Conservation (phyloP, 1,140 invertebrate species). For the Pogonus chalceus region DNA sequence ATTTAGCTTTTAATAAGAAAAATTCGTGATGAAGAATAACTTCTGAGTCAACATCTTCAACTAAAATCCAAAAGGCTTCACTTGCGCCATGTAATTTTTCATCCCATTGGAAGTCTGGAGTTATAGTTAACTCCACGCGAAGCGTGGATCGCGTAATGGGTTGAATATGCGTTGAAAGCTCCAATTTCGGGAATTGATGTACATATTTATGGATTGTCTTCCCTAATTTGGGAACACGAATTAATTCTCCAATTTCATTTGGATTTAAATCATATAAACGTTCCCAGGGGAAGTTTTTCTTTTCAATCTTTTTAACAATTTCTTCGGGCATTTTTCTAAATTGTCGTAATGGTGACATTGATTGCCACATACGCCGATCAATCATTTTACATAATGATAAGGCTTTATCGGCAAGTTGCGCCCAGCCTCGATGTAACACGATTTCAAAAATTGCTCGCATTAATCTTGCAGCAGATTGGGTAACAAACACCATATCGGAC, state of each 20-base stretch:
- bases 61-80: conserved; percentile 98
- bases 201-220: conserved; percentile 97
- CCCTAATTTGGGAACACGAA: conserved; percentile 91
- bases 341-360: conserved; percentile 95
- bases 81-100: conserved; percentile 92
- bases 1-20: conserved; percentile 93
- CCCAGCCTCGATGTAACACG: conserved; percentile 83
- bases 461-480: conserved; percentile 90
- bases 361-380: conserved; percentile 98
- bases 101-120: conserved; percentile 99
- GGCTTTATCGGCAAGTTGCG: conserved; percentile 92
- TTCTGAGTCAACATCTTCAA: conserved; percentile 97
- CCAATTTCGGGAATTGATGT: conserved; percentile 93
- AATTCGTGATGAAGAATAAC: conserved; percentile 95
- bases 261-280: conserved; percentile 92
- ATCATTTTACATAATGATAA: conserved; percentile 98
- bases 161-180: conserved; percentile 91
- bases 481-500: conserved; percentile 99
- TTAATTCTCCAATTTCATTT: conserved; percentile 94
- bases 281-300: conserved; percentile 93
- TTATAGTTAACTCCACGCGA: conserved; percentile 94
- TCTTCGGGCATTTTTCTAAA: conserved; percentile 98
- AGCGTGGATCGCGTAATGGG: conserved; percentile 94
- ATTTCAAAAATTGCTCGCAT: conserved; percentile 98
- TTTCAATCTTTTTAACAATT: conserved; percentile 96